Conservation (phyloP, 2,113 vertebrate species). For the Callospermophilus lateralis region DNA sequence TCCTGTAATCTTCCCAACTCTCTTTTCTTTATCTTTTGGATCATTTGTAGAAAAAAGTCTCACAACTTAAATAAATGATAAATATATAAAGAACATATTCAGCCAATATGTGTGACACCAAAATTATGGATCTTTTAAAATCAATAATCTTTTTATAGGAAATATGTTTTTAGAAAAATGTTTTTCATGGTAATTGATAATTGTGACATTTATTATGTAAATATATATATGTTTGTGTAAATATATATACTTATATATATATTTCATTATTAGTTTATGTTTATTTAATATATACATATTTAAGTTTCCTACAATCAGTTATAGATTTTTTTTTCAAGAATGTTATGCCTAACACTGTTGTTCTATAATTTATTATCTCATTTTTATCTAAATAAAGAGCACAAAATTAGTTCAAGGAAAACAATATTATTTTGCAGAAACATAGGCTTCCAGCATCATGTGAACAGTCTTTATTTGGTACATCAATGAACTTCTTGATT, state of each 20-base stretch:
- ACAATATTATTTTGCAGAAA: neutral
- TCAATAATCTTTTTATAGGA: neutral
- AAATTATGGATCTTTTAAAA: neutral
- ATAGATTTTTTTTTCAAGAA: neutral
- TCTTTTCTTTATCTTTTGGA: neutral
- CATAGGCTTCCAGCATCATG: neutral
- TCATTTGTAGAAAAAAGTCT: neutral
- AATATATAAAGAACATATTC: neutral
- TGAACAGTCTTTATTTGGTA: neutral
- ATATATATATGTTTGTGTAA: neutral
- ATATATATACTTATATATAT: neutral
- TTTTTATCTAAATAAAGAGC: neutral
- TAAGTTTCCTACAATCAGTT: neutral
- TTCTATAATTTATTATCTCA: neutral
- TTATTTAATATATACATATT: neutral
- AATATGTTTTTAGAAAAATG: neutral
- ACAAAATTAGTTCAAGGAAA: neutral
- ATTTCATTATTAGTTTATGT: neutral
- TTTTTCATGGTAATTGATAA: neutral
- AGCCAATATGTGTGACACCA: neutral
- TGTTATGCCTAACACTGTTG: neutral
- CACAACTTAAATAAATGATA: neutral
- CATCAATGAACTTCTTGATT: neutral
- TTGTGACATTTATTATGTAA: neutral
- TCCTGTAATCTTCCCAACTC: neutral